Evolutionary conservation across 2,888 invertebrate genomes (phyloP), one percentile per base, ranked within the genome.

Genomic region (Diarsia dahlii): DNA sequence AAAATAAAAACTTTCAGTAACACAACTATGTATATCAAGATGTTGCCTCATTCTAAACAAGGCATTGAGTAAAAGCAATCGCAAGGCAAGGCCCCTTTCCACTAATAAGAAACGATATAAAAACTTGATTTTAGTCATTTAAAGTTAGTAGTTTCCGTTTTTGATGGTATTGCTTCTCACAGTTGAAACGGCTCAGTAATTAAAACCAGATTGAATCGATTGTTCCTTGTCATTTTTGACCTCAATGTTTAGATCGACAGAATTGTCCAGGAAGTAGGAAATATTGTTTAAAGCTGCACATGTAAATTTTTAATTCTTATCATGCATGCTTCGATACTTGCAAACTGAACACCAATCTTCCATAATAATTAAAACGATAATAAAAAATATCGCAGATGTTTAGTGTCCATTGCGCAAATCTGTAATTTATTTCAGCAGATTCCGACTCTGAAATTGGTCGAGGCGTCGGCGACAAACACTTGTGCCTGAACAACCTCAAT

Each of bases 1-100:
- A 20, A 45, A 63, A 50, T 4, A 2, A 23, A 64, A n/a, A 8
- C 9, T 77, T 75, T 50, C 28, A 69, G 69, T 56, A 45, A 54
- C 15, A 48, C 34, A 10, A 0, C 28, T 8, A 46, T n/a, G n/a
- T n/a, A n/a, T 71, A 52, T 46, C 50, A 52, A 79, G 45, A 70
- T 50, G 45, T 79, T 58, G 45, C 15, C 20, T 45, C 39, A 50
- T 48, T 28, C n/a, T 6, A 15, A 48, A 6, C 54, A 66, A 77
- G 52, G 74, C 46, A 46, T 28, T 75, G 60, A 28, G n/a, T 28
- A 74, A 75, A 76, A 60, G 28, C 50, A 28, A 62, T 2, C 18
- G 76, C 52, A 20, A 34, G 39, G 34, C 15, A 56, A 56, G 13
- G 4, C 6, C 9, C 39, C 48, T 56, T 34, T 75, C 45, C 28